Percentiles rank a stretch among this genome's conserved stretches.
phyloP scores from a whole-genome alignment of 1,140 invertebrate species.

The Drosophila micromelanica region DNA sequence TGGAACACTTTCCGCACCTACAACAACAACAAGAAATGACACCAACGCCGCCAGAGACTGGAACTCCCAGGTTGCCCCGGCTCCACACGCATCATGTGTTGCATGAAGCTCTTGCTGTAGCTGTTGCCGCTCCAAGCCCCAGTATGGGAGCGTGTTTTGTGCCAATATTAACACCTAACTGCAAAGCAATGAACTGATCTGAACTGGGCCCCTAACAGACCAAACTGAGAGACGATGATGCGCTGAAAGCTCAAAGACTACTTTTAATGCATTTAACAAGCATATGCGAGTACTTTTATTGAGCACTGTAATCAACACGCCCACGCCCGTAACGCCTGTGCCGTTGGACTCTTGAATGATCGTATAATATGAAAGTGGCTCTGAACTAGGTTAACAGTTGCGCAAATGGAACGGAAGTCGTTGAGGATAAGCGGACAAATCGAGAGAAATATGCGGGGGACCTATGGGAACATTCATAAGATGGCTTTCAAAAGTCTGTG shows the following conservation, averaged over 20 bases:
- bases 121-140: slow-evolving; percentile 26
- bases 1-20: slow-evolving; percentile 81
- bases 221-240: slow-evolving; percentile 21
- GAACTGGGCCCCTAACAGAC: slow-evolving; percentile 6
- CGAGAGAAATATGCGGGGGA: slow-evolving; percentile 6
- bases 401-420: slow-evolving; percentile 74
- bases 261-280: slow-evolving; percentile 55
- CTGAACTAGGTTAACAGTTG: slow-evolving; percentile 62
- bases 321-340: slow-evolving; percentile 33
- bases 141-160: slow-evolving; percentile 41
- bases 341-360: slow-evolving; percentile 41
- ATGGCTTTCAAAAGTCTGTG: not conserved
- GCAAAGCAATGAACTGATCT: slow-evolving; percentile 42
- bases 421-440: slow-evolving; percentile 46
- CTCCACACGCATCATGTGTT: slow-evolving; percentile 27
- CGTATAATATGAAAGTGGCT: slow-evolving; percentile 25
- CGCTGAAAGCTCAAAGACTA: slow-evolving; percentile 45
- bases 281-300: slow-evolving; percentile 40
- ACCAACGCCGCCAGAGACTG: slow-evolving; percentile 59
- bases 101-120: slow-evolving; percentile 25
- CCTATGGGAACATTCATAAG: not conserved
- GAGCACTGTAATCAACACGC: slow-evolving; percentile 50
- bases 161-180: slow-evolving; percentile 53
- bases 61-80: slow-evolving; percentile 71
- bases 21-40: slow-evolving; percentile 44